Conservation (phyloP, 1,140 invertebrate species). For the Ceratosolen solmsi region DNA sequence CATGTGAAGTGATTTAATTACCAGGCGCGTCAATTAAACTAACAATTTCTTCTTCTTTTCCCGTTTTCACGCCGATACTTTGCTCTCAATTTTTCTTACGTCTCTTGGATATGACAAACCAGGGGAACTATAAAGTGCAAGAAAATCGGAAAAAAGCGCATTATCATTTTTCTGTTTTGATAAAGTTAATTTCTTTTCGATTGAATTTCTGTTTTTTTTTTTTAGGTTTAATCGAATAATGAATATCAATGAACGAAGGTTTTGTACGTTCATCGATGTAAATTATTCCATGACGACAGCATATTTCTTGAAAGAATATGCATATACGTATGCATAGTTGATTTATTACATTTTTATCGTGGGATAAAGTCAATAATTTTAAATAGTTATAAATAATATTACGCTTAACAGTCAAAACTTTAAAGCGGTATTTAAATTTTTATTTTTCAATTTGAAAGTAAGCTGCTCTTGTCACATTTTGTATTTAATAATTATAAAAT, state of each 20-base stretch:
- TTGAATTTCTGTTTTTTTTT: neutral
- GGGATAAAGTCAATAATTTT: too few relatives aligned
- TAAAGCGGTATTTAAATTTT: too few relatives aligned
- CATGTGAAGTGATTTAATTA: constrained; percentile 36
- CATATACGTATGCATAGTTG: too few relatives aligned
- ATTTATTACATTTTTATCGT: too few relatives aligned
- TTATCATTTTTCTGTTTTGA: constrained; percentile 18
- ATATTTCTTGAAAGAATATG: too few relatives aligned
- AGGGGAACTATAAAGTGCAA: neutral
- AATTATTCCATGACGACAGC: too few relatives aligned
- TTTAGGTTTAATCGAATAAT: neutral
- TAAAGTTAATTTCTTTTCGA: constrained; percentile 14
- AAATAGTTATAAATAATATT: too few relatives aligned
- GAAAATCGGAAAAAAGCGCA: neutral
- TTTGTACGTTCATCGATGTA: neutral
- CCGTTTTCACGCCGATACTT: neutral
- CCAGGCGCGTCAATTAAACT: constrained; percentile 22
- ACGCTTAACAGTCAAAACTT: too few relatives aligned
- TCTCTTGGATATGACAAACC: neutral
- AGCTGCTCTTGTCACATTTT: too few relatives aligned
- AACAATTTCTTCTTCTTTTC: constrained; percentile 32
- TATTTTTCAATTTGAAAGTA: too few relatives aligned
- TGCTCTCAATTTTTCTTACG: neutral
- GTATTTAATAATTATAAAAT: too few relatives aligned
- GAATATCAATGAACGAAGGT: neutral